Evolutionary conservation across 2,113 vertebrate species (phyloP).

Genomic region (Hippopotamus amphibius): DNA sequence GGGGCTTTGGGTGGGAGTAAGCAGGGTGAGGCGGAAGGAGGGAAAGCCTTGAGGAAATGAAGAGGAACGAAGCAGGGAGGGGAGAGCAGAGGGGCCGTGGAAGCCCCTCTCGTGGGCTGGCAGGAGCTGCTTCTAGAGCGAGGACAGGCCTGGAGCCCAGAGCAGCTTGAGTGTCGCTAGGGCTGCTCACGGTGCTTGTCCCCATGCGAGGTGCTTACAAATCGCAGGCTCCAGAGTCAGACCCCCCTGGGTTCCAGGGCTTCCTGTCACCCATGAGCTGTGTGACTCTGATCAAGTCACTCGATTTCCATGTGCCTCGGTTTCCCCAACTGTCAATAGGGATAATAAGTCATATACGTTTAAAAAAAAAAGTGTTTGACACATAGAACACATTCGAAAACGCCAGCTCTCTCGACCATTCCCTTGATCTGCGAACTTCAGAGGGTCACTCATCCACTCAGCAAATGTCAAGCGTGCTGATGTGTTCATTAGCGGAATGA

Average conservation of each 20-base stretch:
- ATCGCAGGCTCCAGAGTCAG: not conserved
- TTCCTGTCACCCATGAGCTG: not conserved
- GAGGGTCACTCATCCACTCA: not conserved
- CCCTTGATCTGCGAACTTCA: not conserved
- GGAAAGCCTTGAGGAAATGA: no score
- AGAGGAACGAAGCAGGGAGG: not conserved
- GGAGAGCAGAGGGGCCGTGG: not conserved
- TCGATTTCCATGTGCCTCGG: not conserved
- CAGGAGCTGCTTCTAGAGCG: not conserved
- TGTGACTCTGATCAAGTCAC: not conserved
- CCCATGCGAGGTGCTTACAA: not conserved
- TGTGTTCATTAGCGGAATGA: no score
- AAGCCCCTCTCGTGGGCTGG: accelerated
- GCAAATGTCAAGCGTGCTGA: not conserved
- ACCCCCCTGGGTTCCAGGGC: not conserved
- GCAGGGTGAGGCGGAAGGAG: not conserved
- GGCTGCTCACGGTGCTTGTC: accelerated
- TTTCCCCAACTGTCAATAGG: not conserved
- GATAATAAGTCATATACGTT: not conserved
- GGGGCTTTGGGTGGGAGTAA: not conserved
- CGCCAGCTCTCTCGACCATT: not conserved
- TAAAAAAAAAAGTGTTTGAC: not conserved
- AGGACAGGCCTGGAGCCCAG: accelerated
- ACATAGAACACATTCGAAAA: not conserved
- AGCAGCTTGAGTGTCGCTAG: accelerated